phyloP scores from a whole-genome alignment of 2,797 vertebrate species.

The Phrynocephalus forsythii region DNA sequence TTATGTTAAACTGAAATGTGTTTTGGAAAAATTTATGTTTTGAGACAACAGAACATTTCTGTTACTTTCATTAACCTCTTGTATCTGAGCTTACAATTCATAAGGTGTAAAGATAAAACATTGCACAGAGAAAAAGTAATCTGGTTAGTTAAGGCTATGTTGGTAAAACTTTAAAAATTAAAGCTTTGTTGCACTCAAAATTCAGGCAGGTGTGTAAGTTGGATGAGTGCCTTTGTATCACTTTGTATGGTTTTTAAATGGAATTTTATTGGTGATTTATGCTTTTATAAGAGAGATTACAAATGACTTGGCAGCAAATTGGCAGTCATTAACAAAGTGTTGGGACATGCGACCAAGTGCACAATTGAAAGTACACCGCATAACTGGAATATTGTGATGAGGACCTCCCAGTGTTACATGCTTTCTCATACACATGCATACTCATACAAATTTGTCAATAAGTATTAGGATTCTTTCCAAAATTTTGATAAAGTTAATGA shows the following conservation, averaged over 20 bases:
- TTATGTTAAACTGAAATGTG: not conserved
- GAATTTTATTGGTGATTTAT: not conserved
- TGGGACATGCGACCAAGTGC: too few species aligned
- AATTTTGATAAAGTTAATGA: not conserved
- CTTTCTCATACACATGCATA: too few species aligned
- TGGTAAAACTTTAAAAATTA: too few species aligned
- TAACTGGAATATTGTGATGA: too few species aligned
- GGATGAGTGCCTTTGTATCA: not conserved
- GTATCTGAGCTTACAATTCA: not conserved
- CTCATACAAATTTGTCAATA: too few species aligned
- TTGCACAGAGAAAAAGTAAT: not conserved
- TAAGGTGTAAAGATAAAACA: not conserved
- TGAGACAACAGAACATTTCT: not conserved
- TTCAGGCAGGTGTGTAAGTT: not conserved
- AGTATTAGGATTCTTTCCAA: not conserved
- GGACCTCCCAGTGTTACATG: too few species aligned
- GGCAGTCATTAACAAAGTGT: too few species aligned
- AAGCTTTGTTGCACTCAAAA: too few species aligned
- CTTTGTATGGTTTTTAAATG: not conserved
- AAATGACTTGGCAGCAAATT: too few species aligned
- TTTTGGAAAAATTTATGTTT: slow-evolving; percentile 5
- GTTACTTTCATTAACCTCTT: not conserved
- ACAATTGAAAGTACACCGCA: too few species aligned
- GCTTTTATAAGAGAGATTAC: too few species aligned
- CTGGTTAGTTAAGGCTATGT: not conserved